Evolutionary conservation across 2,113 vertebrate species (phyloP).

Genomic region (Piprites chloris): DNA sequence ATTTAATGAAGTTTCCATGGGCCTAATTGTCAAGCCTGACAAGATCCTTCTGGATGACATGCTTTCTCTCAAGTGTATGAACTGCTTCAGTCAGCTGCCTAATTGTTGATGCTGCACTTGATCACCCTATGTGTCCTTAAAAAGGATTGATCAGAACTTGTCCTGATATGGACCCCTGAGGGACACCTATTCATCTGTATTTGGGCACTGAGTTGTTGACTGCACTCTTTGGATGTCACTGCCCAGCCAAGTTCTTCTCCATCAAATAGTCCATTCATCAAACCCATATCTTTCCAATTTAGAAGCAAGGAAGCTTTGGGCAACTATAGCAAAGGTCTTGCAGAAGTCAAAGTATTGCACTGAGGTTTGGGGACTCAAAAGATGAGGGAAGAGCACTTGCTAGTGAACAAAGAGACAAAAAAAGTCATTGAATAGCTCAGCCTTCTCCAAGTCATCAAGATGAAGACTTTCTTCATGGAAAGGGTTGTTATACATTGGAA

Average conservation of each 20-base stretch:
- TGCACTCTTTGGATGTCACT: not conserved
- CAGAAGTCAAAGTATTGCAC: not conserved
- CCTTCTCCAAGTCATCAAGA: not conserved
- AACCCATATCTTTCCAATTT: not conserved
- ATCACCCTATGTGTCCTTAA: not conserved
- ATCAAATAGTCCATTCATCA: not conserved
- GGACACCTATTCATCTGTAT: not conserved
- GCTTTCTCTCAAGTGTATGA: rapidly evolving
- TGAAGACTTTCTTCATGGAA: not conserved
- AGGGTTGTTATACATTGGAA: not conserved
- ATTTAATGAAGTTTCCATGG: not conserved
- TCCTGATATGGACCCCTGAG: not conserved
- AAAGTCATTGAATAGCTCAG: not conserved
- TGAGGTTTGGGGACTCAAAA: not conserved
- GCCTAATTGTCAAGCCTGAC: not conserved
- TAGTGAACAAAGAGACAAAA: not conserved
- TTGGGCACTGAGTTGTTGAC: not conserved
- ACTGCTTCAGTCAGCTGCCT: not conserved
- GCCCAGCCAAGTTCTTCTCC: not conserved
- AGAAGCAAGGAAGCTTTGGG: not conserved
- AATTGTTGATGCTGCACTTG: not conserved
- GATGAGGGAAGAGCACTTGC: not conserved
- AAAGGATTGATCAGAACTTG: not conserved
- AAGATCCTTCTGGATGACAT: not conserved
- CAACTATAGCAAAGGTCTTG: not conserved